Conservation (phyloP, 2,797 vertebrate species). For the Gambelia wislizenii region DNA sequence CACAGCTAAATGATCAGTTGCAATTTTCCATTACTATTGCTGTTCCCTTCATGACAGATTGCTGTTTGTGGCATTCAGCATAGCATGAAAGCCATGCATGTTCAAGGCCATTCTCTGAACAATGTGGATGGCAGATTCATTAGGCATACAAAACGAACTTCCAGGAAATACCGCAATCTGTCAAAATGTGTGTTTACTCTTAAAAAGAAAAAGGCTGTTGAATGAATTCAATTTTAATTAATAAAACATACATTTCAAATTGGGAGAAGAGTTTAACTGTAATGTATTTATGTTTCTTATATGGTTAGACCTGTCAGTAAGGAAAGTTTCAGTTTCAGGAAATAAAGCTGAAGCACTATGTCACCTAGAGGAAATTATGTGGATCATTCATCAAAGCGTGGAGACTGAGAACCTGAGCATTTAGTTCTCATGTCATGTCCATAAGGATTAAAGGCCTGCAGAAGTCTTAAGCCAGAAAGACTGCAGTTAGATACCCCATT, state of each 20-base stretch:
- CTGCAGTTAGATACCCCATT: background rate
- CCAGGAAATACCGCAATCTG: slow-evolving; percentile 48
- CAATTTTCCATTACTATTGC: slow-evolving; percentile 47
- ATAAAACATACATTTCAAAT: slow-evolving; percentile 50
- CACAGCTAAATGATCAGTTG: slow-evolving; percentile 63
- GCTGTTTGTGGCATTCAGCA: background rate
- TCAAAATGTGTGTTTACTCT: slow-evolving; percentile 3
- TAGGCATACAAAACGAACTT: slow-evolving; percentile 59
- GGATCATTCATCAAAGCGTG: slow-evolving; percentile 22
- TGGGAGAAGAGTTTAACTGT: slow-evolving; percentile 30
- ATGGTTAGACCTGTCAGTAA: slow-evolving; percentile 41
- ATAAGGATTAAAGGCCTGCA: slow-evolving; percentile 25
- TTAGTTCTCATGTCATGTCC: slow-evolving; percentile 34
- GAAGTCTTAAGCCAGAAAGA: slow-evolving; percentile 19
- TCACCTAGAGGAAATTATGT: slow-evolving; percentile 12
- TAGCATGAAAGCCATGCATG: slow-evolving; percentile 37
- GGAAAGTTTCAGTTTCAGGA: slow-evolving; percentile 18
- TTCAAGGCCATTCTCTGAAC: slow-evolving; percentile 57
- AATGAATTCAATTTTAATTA: slow-evolving; percentile 37
- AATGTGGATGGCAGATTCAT: slow-evolving; percentile 53
- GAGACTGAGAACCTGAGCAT: slow-evolving; percentile 33
- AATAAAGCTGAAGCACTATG: slow-evolving; percentile 19
- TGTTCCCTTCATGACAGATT: slow-evolving; percentile 56
- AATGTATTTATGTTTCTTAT: slow-evolving; percentile 16
- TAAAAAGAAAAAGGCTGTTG: slow-evolving; percentile 32